Conservation (phyloP, 1,140 invertebrate species). For the Drosophila chauvacae region DNA sequence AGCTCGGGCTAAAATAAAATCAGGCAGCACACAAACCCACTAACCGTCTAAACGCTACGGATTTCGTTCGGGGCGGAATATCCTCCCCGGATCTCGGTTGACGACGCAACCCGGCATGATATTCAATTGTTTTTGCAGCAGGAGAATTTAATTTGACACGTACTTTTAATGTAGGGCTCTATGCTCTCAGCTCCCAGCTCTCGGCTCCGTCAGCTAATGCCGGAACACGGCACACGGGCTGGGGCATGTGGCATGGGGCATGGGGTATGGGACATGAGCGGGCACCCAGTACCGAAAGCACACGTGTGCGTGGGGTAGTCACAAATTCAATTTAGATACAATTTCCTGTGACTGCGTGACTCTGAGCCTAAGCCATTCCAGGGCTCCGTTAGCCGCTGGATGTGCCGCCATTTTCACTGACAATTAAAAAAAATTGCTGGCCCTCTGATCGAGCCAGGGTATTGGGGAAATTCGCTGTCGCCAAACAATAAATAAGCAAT, state of each 20-base stretch:
- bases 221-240: slow-evolving; percentile 4
- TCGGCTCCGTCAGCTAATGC: slow-evolving; percentile 56
- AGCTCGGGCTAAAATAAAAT: slow-evolving; percentile 60
- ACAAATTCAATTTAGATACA: slow-evolving; percentile 82
- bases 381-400: slow-evolving; percentile 9
- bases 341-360: slow-evolving; percentile 79
- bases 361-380: slow-evolving; percentile 40
- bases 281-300: slow-evolving; percentile 11
- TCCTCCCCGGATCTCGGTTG: slow-evolving; percentile 13
- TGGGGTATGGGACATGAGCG: slow-evolving; percentile 13
- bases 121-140: slow-evolving; percentile 79
- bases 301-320: slow-evolving; percentile 56
- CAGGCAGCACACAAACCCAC: slow-evolving; percentile 47
- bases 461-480: slow-evolving; percentile 40
- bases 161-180: slow-evolving; percentile 75
- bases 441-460: slow-evolving; percentile 10
- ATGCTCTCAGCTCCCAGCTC: slow-evolving; percentile 16
- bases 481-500: slow-evolving; percentile 78
- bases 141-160: slow-evolving; percentile 82
- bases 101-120: slow-evolving; percentile 70
- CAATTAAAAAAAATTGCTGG: slow-evolving; percentile 59
- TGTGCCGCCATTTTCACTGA: slow-evolving; percentile 37
- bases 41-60: slow-evolving; percentile 50
- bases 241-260: slow-evolving; percentile 11
- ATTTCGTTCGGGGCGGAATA: slow-evolving; percentile 44